These are phyloP conservation scores for Apamea anceps DNA, from an alignment of 2,888 invertebrate species.

Conservation along the genomic window DNA sequence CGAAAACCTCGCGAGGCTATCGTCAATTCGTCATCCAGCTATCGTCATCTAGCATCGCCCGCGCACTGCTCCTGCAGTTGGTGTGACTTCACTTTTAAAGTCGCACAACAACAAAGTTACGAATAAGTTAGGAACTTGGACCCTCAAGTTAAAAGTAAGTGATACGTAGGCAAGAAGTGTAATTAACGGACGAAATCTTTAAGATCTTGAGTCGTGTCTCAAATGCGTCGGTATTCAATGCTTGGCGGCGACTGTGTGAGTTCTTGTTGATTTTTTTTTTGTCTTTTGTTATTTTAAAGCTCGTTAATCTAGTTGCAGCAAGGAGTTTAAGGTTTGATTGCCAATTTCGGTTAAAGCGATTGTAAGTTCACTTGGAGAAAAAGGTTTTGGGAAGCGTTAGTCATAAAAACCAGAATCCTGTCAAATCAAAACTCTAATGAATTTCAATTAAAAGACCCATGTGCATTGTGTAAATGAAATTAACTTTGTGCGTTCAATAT, in stretches of 20 bases:
- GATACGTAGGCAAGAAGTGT: constrained; percentile 53
- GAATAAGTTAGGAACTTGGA: constrained; percentile 32
- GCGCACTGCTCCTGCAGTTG: background rate
- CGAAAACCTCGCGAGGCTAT: background rate
- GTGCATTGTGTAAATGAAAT: background rate
- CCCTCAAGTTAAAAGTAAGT: constrained; percentile 46
- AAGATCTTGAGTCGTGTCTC: constrained; percentile 36
- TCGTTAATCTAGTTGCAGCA: constrained; percentile 30
- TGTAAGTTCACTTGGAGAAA: background rate
- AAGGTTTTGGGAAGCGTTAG: background rate
- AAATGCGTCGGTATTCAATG: constrained; percentile 48
- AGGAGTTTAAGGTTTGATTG: constrained; percentile 9
- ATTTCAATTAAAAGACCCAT: constrained; percentile 1
- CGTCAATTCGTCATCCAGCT: background rate
- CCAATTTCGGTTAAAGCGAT: background rate
- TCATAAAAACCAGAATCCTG: background rate
- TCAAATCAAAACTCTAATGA: background rate
- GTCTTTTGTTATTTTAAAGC: constrained; percentile 3
- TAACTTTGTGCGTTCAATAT: background rate
- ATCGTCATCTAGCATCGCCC: too few species aligned
- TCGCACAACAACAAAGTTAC: constrained; percentile 16
- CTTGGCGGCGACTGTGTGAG: constrained; percentile 29
- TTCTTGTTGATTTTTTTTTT: constrained; percentile 19
- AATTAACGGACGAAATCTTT: constrained; percentile 57
- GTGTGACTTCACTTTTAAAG: background rate